These are phyloP conservation scores for Aptenodytes forsteri DNA, from an alignment of 2,113 vertebrate genomes.

Conservation along the genomic window DNA sequence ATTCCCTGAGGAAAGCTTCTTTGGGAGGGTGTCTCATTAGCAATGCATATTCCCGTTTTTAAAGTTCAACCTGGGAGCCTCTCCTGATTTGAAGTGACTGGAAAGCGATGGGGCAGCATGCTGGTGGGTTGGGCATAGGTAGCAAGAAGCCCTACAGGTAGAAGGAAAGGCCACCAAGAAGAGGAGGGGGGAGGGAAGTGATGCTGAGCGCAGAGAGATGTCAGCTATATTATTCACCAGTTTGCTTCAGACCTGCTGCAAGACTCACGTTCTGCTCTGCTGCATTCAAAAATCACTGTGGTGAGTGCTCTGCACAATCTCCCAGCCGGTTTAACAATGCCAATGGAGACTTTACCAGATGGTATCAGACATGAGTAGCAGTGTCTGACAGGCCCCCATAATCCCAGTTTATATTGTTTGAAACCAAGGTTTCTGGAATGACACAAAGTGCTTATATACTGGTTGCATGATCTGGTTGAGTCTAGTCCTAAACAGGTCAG, in stretches of 20 bases:
- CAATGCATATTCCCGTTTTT: neutral
- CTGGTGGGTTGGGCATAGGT: neutral
- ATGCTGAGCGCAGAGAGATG: neutral
- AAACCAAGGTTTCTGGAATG: neutral
- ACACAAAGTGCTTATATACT: neutral
- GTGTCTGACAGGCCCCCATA: neutral
- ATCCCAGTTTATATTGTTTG: neutral
- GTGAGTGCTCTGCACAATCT: neutral
- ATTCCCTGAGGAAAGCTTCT: neutral
- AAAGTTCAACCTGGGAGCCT: neutral
- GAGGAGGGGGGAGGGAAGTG: neutral
- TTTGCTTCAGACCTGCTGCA: constrained; percentile 20
- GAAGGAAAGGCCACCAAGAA: neutral
- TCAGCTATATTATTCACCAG: constrained; percentile 32
- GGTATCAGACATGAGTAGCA: neutral
- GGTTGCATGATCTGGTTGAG: neutral
- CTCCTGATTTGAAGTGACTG: constrained; percentile 20
- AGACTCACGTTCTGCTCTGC: neutral
- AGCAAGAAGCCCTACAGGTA: constrained; percentile 19
- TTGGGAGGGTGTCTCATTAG: neutral
- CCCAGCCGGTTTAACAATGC: neutral
- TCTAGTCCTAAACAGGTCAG: neutral
- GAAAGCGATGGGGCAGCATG: neutral
- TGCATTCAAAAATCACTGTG: neutral
- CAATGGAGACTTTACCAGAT: constrained; percentile 8